These are phyloP conservation scores for Bufo bufo DNA, from an alignment of 2,113 vertebrate species.

Conservation along the genomic window DNA sequence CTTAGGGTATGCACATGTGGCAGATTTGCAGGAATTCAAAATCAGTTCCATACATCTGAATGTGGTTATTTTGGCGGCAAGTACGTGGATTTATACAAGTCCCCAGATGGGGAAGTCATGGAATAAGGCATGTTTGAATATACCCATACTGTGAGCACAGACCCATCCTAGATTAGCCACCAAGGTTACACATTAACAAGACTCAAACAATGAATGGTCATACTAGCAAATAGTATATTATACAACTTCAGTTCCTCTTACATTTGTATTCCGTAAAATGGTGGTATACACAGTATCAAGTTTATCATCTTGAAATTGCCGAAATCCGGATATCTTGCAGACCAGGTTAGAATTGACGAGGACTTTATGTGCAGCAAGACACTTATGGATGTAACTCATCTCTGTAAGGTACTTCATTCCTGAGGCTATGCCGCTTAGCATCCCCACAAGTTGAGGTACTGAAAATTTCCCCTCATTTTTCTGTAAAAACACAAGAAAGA, in stretches of 20 bases:
- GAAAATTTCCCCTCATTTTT: constrained; percentile 89
- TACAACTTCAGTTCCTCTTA: background rate
- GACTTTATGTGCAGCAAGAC: constrained; percentile 90
- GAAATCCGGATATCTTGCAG: constrained; percentile 94
- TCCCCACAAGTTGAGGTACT: constrained; percentile 81
- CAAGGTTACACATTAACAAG: background rate
- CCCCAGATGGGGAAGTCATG: no score
- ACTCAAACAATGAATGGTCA: background rate
- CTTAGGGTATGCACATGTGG: no score
- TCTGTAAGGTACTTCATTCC: constrained; percentile 97
- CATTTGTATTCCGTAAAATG: constrained; percentile 76
- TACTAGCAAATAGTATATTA: background rate
- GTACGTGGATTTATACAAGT: no score
- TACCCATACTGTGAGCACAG: no score
- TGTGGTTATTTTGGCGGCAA: no score
- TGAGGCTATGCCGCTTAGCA: constrained; percentile 87
- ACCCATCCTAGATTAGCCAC: no score
- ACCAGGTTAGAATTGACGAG: constrained; percentile 84
- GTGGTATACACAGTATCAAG: constrained; percentile 92
- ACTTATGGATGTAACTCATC: constrained; percentile 93
- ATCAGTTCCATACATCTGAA: no score
- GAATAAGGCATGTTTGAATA: no score
- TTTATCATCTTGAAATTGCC: constrained; percentile 86
- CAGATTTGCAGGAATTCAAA: no score
- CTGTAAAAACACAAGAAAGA: constrained; percentile 64